Evolutionary conservation across 2,113 vertebrate genomes (phyloP), one percentile per base, ranked within the genome.

Genomic region (Mixornis gularis): DNA sequence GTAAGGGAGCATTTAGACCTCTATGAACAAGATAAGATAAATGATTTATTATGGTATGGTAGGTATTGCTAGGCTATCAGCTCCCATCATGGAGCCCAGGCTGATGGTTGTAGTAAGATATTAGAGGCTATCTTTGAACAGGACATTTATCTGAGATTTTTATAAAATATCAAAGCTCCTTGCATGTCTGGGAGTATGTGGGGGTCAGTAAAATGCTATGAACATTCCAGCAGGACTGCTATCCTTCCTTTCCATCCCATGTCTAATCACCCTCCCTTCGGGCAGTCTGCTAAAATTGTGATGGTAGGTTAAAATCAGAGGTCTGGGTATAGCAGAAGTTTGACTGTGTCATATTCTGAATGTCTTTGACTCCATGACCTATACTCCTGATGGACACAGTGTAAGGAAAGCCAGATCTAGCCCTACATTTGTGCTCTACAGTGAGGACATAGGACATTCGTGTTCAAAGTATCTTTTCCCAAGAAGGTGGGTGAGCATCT

Each of bases 21-120:
- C 85, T 85, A 73, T 81, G 93, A 95, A 94, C 53, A 86, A 72
- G 94, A 93, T 95, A 94, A 97, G 92, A 87, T 88, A 95, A 93
- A 96, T 77, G 11, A 93, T 96, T 94, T 96, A 89, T 87, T 94
- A 85, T 89, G 68, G 46, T 53, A 43, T 81, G 63, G 77, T 87
- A 92, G 82, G 89, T 94, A 92, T 90, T 93, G 73, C 85, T 80
- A 71, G 78, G 73, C 85, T 96, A 94, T 94, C 91, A 84, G 80
- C 89, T 92, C 68, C 71, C 83, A 92, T 96, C 83, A 9, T 87
- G 85, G 83, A 89, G 74, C 26, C 78, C 85, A 70, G 85, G 71
- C 74, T 87, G 94, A 96, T 77, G 73, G 69, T 40, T 91, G 71
- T 38, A 87, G 83, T 63, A 90, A 96, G 83, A 89, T 90, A 89